A percentile compares a stretch with the other conserved stretches of the same genome.
phyloP scores from a whole-genome alignment of 2,113 vertebrate genomes.

The Syrrhaptes paradoxus region DNA sequence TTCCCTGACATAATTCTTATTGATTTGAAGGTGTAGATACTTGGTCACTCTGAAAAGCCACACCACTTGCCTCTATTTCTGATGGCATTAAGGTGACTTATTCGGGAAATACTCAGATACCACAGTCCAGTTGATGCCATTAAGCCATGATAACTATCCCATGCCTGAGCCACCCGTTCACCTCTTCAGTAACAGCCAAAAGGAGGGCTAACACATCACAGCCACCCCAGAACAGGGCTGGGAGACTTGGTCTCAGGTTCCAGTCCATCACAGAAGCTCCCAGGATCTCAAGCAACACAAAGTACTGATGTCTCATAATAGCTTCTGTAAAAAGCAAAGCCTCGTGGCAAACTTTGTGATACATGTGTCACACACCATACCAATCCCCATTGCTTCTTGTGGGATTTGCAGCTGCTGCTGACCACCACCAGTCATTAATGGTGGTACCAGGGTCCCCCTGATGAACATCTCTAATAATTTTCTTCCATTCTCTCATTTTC shows the following conservation, averaged over 20 bases:
- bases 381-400: background rate
- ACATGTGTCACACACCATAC: background rate
- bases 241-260: background rate
- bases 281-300: background rate
- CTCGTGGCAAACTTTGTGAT: background rate
- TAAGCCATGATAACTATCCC: background rate
- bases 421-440: background rate
- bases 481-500: background rate
- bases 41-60: background rate
- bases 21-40: background rate
- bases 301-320: background rate
- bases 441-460: background rate
- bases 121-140: background rate
- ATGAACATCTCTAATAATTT: background rate
- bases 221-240: background rate
- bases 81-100: background rate
- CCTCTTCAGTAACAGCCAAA: background rate
- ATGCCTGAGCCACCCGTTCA: background rate
- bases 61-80: background rate
- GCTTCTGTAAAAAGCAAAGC: background rate
- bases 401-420: background rate
- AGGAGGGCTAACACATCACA: background rate
- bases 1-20: background rate
- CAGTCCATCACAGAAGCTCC: background rate
- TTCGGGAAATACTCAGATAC: background rate